Evolutionary conservation across 2,113 vertebrate species (phyloP).

Genomic region (Anas platyrhynchos): DNA sequence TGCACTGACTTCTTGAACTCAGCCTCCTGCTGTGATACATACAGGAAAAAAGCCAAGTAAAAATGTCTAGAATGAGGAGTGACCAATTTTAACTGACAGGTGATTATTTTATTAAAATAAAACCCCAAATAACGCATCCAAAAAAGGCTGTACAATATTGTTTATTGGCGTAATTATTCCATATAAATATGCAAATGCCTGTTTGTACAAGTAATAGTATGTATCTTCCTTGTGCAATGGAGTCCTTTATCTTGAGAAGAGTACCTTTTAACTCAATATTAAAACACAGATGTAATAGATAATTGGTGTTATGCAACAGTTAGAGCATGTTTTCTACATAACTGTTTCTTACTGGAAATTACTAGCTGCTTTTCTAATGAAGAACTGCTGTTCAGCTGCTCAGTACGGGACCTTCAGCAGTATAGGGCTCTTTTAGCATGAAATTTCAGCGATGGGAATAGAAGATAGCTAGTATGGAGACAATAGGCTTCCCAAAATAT

Average conservation of each 20-base stretch:
- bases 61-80: neutral
- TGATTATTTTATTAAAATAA: conserved; percentile 2
- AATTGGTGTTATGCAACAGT: neutral
- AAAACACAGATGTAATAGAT: neutral
- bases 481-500: neutral
- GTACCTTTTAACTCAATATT: neutral
- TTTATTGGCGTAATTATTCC: neutral
- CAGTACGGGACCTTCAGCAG: neutral
- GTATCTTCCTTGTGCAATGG: neutral
- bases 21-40: conserved; percentile 48
- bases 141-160: neutral
- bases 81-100: conserved; percentile 8
- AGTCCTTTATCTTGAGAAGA: neutral
- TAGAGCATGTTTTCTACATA: neutral
- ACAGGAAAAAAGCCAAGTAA: conserved; percentile 46
- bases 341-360: neutral
- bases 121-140: neutral
- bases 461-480: neutral
- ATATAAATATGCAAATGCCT: neutral
- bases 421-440: neutral
- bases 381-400: neutral
- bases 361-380: neutral
- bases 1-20: conserved; percentile 45
- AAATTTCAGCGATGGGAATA: neutral
- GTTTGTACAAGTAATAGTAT: neutral